Evolutionary conservation across 2,797 vertebrate genomes (phyloP), one percentile per base, ranked within the genome.

Genomic region (Hyperoplus lanceolatus): DNA sequence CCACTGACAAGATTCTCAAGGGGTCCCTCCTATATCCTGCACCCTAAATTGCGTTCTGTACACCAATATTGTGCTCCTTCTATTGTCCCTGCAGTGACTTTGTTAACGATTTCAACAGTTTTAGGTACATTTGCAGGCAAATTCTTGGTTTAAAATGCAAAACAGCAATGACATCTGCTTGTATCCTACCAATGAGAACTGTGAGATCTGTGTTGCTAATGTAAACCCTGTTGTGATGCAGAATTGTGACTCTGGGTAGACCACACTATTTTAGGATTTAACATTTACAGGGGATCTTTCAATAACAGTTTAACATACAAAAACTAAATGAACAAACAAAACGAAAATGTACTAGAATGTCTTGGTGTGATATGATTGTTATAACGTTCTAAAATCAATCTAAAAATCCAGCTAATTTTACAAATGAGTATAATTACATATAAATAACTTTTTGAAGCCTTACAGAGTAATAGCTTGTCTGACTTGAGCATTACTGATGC

Each of bases 221-320:
- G 81, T 88, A 75, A 88, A 85, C 73, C 65, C 77, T 89, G 89
- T 89, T 88, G 85, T 88, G 89, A 80, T 91, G 89, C 86, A 92
- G 88, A 90, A 74, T 54, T 81, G 70, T 61, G 81, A 62, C 67
- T 80, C 58, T 80, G 57, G 18, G 54, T 54, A 56, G 76, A 80
- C 70, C 57, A 54, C 53, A 73, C 77, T 88, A 87, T 90, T 92
- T 90, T 75, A 83, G 71, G 87, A 85, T 65, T 15, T 42, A 71
- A 82, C 60, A 51, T 62, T 71, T 71, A 63, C 46, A 63, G 49
- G 29, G 46, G 63, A 70, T 81, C 53, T 74, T 75, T 59, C 14
- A n/a, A 13, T 18, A 55, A 43, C 38, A 42, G 60, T 79, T 66
- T 59, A 43, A 42, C 4, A 6, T 53, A 46, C 70, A 21, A 57